Conservation (phyloP, 2,113 vertebrate species). For the Athene noctua region DNA sequence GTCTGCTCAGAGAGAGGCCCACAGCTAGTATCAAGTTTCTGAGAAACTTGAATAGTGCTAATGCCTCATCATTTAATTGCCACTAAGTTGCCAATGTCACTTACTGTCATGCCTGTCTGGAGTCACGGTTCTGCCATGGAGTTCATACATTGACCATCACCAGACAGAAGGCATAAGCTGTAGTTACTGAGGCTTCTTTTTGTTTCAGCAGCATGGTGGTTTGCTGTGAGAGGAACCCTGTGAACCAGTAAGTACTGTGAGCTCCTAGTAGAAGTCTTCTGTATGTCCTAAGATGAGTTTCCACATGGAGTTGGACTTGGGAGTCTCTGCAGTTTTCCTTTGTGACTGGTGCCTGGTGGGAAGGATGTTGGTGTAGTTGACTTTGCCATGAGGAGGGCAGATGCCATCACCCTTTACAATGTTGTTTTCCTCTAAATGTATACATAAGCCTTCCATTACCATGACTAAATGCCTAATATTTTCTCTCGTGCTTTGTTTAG, state of each 20-base stretch:
- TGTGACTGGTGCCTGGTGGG: neutral
- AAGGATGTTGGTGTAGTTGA: neutral
- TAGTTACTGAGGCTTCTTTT: neutral
- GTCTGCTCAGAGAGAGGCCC: neutral
- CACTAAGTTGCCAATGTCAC: neutral
- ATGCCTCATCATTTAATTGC: neutral
- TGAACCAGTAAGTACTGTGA: neutral
- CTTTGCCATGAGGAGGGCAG: neutral
- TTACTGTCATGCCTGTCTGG: neutral
- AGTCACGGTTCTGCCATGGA: rapidly evolving
- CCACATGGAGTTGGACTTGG: neutral
- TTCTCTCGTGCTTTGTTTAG: neutral
- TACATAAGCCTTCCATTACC: neutral
- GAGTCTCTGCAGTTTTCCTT: neutral
- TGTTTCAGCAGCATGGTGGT: neutral
- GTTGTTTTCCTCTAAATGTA: neutral
- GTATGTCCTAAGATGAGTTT: neutral
- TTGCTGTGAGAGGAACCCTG: neutral
- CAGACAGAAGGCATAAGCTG: rapidly evolving
- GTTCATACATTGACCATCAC: neutral
- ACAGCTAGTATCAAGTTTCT: neutral
- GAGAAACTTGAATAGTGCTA: neutral
- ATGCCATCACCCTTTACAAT: neutral
- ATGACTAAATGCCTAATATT: neutral
- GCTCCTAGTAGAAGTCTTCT: neutral